Evolutionary conservation across 1,140 invertebrate species (phyloP).

Genomic region (Teleopsis dalmanni): DNA sequence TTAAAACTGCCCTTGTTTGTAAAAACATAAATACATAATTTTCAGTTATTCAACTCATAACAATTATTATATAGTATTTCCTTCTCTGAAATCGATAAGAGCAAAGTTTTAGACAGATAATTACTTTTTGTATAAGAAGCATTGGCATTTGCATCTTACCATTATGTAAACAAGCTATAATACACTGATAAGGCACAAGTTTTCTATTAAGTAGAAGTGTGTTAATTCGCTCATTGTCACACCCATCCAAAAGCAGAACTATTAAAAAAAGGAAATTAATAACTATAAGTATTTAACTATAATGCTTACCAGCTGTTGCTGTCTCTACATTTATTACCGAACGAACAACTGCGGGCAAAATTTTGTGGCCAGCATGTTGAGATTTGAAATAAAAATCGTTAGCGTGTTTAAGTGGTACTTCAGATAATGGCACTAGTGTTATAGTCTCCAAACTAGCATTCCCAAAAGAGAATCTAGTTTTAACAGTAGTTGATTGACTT

Average conservation of each 20-base stretch:
- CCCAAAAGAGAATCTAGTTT: constrained; percentile 17
- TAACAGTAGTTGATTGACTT: constrained; percentile 31
- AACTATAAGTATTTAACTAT: neutral
- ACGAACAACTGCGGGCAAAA: constrained; percentile 23
- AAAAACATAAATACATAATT: no score
- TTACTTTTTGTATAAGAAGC: no score
- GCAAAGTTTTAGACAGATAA: no score
- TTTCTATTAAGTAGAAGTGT: constrained; percentile 58
- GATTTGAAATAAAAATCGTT: neutral
- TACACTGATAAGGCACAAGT: constrained; percentile 57
- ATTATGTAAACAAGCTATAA: constrained; percentile 17
- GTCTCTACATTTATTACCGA: constrained; percentile 29
- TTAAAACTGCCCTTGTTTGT: no score
- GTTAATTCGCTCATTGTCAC: constrained; percentile 17
- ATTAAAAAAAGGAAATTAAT: neutral
- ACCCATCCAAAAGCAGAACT: constrained; percentile 33
- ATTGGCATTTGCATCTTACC: constrained; percentile 4
- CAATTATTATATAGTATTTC: no score
- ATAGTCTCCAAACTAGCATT: constrained; percentile 23
- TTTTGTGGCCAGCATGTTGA: neutral
- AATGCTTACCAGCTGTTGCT: constrained; percentile 23
- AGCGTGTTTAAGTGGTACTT: neutral
- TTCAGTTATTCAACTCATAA: no score
- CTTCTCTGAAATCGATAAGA: no score
- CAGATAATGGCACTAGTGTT: constrained; percentile 17